Evolutionary conservation across 2,113 vertebrate species (phyloP).

Genomic region (Oryzias curvinotus): DNA sequence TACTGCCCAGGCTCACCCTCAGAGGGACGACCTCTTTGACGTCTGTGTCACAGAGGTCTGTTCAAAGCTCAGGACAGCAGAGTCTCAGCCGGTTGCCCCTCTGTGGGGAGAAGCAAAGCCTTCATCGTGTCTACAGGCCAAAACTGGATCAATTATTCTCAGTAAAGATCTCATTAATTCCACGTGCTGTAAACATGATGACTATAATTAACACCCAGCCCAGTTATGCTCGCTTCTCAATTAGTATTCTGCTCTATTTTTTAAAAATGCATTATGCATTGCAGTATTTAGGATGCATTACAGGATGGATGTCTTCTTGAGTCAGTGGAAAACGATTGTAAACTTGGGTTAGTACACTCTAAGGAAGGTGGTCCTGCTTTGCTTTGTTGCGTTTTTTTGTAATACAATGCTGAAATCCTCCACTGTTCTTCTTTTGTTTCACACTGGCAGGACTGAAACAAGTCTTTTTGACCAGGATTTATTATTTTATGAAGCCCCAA

Average conservation of each 20-base stretch:
- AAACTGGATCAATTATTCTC: slow-evolving; percentile 19
- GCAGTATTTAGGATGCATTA: slow-evolving; percentile 5
- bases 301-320: neutral
- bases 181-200: slow-evolving; percentile 3
- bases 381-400: no score
- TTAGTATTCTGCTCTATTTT: slow-evolving; percentile 4
- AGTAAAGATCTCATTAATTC: slow-evolving; percentile 15
- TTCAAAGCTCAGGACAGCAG: slow-evolving; percentile 30
- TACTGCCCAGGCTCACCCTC: slow-evolving; percentile 51
- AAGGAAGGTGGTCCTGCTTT: no score
- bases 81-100: slow-evolving; percentile 27
- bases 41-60: slow-evolving; percentile 46
- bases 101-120: slow-evolving; percentile 20
- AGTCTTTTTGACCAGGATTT: no score
- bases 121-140: slow-evolving; percentile 16
- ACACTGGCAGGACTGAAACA: no score
- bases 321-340: neutral
- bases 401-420: no score
- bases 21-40: slow-evolving; percentile 52
- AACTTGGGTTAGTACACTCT: no score
- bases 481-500: no score
- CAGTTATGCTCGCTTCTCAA: neutral
- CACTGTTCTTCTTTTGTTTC: no score
- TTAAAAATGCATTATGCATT: neutral
- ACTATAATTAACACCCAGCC: slow-evolving; percentile 17